A percentile compares a stretch with the other conserved stretches of the same genome.
Evolutionary conservation across 1,140 invertebrate species (phyloP).

Genomic region (Triops cancriformis): DNA sequence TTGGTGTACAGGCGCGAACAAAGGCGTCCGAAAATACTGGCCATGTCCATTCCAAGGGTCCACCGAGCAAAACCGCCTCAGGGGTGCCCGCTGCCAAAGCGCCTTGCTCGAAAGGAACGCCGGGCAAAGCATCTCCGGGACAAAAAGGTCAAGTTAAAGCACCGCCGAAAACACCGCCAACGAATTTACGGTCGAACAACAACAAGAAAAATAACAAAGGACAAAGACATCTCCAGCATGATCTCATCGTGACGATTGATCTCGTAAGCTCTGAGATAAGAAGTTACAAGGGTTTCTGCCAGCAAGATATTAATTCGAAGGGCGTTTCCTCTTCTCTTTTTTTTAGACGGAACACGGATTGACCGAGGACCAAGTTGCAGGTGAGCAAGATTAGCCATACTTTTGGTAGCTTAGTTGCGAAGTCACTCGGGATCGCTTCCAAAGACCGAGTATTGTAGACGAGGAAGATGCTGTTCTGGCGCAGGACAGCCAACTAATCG

Average conservation of each 20-base stretch:
- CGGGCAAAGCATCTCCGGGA: background rate
- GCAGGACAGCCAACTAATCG: background rate
- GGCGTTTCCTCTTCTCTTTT: constrained; percentile 35
- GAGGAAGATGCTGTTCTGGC: constrained; percentile 20
- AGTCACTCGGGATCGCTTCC: background rate
- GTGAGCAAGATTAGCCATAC: constrained; percentile 41
- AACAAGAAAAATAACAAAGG: constrained; percentile 64
- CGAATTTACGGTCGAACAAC: constrained; percentile 25
- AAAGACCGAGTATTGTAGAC: background rate
- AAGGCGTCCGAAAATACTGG: background rate
- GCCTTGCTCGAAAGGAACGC: background rate
- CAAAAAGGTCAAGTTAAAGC: constrained; percentile 43
- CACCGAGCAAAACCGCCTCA: background rate
- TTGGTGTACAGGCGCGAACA: background rate
- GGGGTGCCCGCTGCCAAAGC: background rate
- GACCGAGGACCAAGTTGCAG: constrained; percentile 73
- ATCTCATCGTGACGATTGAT: constrained; percentile 70
- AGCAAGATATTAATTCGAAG: background rate
- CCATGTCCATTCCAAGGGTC: constrained; percentile 4
- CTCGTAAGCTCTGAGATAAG: constrained; percentile 50
- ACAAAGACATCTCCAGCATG: constrained; percentile 67
- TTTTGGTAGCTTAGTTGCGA: background rate
- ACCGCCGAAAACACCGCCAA: constrained; percentile 31
- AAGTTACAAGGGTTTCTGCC: background rate
- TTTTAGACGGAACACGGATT: constrained; percentile 75